Conservation (phyloP, 2,888 invertebrate species). For the Adelphocoris suturalis region DNA sequence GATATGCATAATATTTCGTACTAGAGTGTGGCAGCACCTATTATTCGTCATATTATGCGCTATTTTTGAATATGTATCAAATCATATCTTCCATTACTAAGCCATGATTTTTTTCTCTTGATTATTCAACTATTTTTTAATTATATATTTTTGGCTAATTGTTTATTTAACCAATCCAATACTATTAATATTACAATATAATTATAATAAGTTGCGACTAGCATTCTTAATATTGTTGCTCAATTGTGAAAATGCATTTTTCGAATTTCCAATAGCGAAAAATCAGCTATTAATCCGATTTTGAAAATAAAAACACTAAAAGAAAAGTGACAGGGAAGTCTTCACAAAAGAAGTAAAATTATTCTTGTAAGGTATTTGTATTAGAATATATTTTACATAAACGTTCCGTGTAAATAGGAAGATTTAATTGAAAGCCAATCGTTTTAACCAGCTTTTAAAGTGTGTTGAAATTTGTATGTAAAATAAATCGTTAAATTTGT, state of each 20-base stretch:
- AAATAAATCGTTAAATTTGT: slow-evolving; percentile 33
- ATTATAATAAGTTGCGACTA: background rate
- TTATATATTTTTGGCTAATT: too few relatives aligned
- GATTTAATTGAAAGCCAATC: slow-evolving; percentile 65
- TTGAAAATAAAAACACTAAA: slow-evolving; percentile 29
- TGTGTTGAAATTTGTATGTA: slow-evolving; percentile 34
- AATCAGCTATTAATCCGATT: slow-evolving; percentile 45
- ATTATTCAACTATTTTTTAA: too few relatives aligned
- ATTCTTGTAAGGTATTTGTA: slow-evolving; percentile 74
- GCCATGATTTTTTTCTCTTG: too few relatives aligned
- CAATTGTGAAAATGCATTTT: slow-evolving; percentile 55
- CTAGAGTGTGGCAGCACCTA: too few relatives aligned
- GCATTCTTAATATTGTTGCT: slow-evolving; percentile 65
- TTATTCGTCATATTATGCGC: too few relatives aligned
- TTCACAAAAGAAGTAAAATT: slow-evolving; percentile 67
- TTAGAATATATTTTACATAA: slow-evolving; percentile 74
- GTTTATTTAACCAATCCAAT: too few relatives aligned
- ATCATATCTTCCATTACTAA: too few relatives aligned
- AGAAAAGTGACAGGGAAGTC: slow-evolving; percentile 70
- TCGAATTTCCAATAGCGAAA: slow-evolving; percentile 13
- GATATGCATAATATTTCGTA: too few relatives aligned
- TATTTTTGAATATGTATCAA: too few relatives aligned
- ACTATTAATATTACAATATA: background rate
- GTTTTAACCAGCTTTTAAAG: slow-evolving; percentile 70
- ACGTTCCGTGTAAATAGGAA: slow-evolving; percentile 66